These are phyloP conservation scores for Crocodylus rhombifer DNA, from an alignment of 2,797 vertebrate genomes.

Conservation along the genomic window DNA sequence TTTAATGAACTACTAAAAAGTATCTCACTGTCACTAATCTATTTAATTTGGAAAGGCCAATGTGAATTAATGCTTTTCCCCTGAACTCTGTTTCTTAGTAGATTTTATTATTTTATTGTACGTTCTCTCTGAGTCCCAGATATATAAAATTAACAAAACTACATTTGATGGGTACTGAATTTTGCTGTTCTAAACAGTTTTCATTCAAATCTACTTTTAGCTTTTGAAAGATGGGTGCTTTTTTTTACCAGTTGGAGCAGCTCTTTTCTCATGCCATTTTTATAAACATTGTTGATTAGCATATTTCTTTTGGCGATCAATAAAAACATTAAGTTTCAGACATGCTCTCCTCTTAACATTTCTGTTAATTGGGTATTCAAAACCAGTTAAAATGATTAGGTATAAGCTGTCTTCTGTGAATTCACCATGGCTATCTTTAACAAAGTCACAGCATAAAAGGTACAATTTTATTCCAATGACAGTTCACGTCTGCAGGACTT, in stretches of 20 bases:
- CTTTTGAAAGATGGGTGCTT: neutral
- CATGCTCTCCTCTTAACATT: neutral
- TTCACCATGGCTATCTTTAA: neutral
- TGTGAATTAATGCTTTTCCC: neutral
- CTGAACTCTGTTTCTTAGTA: neutral
- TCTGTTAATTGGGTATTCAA: neutral
- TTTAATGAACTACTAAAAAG: neutral
- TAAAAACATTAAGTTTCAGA: neutral
- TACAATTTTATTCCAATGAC: neutral
- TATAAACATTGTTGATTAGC: neutral
- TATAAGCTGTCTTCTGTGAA: neutral
- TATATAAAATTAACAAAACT: neutral
- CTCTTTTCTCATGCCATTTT: neutral
- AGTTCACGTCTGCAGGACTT: neutral
- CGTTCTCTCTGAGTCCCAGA: neutral
- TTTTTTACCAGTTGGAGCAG: neutral
- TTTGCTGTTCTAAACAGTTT: neutral
- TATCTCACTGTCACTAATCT: neutral
- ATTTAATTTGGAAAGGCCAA: neutral
- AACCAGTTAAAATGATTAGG: neutral
- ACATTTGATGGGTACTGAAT: neutral
- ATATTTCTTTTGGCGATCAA: neutral
- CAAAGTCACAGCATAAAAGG: neutral
- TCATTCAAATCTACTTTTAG: neutral
- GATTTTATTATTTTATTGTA: neutral